A percentile compares a stretch with the other conserved stretches of the same genome.
phyloP scores from a whole-genome alignment of 2,888 invertebrate genomes.

The Synanthedon myopaeformis region DNA sequence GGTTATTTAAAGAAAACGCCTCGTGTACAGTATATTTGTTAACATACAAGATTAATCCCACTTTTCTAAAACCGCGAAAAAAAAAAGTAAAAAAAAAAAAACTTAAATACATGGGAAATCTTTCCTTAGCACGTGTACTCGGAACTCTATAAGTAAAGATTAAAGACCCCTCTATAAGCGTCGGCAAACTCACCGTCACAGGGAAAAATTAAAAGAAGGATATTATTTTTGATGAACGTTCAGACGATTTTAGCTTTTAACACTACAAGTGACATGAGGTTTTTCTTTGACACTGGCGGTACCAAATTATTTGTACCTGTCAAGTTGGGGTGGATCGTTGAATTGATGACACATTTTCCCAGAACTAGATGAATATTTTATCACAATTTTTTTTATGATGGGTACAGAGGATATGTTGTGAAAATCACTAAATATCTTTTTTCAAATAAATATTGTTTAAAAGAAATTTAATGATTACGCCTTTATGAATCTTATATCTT shows the following conservation, averaged over 20 bases:
- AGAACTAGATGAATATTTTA: slow-evolving; percentile 6
- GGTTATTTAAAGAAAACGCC: background rate
- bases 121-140: too few species aligned
- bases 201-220: slow-evolving; percentile 40
- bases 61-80: too few species aligned
- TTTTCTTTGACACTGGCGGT: slow-evolving; percentile 19
- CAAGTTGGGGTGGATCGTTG: slow-evolving; percentile 28
- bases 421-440: too few species aligned
- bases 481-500: too few species aligned
- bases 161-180: slow-evolving; percentile 31
- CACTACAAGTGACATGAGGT: slow-evolving; percentile 15
- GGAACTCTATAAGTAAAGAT: slow-evolving; percentile 25
- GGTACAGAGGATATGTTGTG: too few species aligned
- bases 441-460: too few species aligned
- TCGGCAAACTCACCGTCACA: slow-evolving; percentile 30
- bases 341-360: slow-evolving; percentile 38
- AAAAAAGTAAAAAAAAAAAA: too few species aligned
- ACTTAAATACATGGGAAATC: too few species aligned
- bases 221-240: slow-evolving; percentile 5
- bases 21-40: background rate
- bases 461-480: too few species aligned
- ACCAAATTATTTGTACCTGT: slow-evolving; percentile 29
- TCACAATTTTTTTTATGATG: background rate
- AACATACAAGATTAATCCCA: too few species aligned
- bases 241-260: slow-evolving; percentile 12